phyloP scores from a whole-genome alignment of 2,113 vertebrate genomes.

The Hippoglossus stenolepis region DNA sequence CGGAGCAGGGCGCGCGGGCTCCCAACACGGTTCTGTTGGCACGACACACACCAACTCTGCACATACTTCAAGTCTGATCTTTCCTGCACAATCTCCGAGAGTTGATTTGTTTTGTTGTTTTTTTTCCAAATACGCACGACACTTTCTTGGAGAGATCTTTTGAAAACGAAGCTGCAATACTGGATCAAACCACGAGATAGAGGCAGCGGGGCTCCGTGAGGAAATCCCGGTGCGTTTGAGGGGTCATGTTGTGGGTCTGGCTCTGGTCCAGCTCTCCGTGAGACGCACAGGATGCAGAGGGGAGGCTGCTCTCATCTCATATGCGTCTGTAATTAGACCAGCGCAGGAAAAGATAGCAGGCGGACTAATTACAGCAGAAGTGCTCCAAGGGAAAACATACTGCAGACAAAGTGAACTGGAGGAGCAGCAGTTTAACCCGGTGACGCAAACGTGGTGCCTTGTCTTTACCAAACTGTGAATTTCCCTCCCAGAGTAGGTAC shows the following conservation, averaged over 20 bases:
- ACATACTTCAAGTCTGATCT: not conserved
- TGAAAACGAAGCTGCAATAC: conserved; percentile 35
- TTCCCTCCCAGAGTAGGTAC: not conserved
- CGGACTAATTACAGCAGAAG: conserved; percentile 14
- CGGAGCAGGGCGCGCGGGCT: not conserved
- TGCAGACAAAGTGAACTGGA: conserved; percentile 4
- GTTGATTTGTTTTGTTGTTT: too few species aligned
- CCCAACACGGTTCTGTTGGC: not conserved
- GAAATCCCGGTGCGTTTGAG: conserved; percentile 35
- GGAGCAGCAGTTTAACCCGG: conserved; percentile 9
- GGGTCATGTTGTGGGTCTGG: conserved; percentile 45
- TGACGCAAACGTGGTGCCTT: not conserved
- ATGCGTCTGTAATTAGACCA: conserved; percentile 38
- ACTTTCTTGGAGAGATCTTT: too few species aligned
- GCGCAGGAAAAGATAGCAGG: conserved; percentile 8
- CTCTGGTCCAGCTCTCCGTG: conserved; percentile 5
- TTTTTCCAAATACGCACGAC: too few species aligned
- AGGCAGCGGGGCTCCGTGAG: conserved; percentile 2
- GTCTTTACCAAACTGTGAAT: conserved; percentile 3
- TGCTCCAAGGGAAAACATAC: conserved; percentile 17
- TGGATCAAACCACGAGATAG: conserved; percentile 56
- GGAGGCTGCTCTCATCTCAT: conserved; percentile 13
- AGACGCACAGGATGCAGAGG: conserved; percentile 19
- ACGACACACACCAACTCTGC: too few species aligned
- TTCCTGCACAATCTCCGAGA: too few species aligned